Conservation (phyloP, 2,888 invertebrate genomes). For the Agrochola litura region DNA sequence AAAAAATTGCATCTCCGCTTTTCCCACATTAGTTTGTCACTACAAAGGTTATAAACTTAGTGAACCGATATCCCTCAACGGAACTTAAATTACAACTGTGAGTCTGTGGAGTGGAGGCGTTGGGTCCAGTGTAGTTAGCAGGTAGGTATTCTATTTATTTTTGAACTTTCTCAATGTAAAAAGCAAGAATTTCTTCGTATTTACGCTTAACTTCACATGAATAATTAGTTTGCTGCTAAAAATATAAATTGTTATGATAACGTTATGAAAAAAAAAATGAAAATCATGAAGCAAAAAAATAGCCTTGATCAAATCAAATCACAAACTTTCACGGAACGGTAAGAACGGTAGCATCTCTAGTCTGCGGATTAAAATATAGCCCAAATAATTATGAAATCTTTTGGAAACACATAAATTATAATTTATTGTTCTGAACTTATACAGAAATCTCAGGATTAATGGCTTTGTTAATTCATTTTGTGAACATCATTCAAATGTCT, state of each 20-base stretch:
- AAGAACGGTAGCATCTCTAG: no score
- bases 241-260: not conserved
- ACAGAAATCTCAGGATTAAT: not conserved
- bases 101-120: not conserved
- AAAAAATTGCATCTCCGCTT: not conserved
- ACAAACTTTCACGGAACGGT: no score
- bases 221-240: not conserved
- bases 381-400: not conserved
- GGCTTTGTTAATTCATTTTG: not conserved
- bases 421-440: not conserved
- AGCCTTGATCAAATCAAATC: not conserved
- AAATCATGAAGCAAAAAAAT: no score
- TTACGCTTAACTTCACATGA: not conserved
- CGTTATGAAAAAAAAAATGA: no score
- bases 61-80: conserved; percentile 13
- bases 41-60: conserved; percentile 14
- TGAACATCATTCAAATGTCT: not conserved
- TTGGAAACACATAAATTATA: not conserved
- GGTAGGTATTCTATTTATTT: conserved; percentile 1
- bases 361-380: no score
- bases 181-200: not conserved
- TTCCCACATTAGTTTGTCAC: not conserved
- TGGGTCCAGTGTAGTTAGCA: not conserved
- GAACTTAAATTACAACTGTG: conserved; percentile 18
- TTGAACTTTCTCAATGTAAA: not conserved